phyloP scores from a whole-genome alignment of 2,113 vertebrate genomes.

The Tragelaphus buxtoni region DNA sequence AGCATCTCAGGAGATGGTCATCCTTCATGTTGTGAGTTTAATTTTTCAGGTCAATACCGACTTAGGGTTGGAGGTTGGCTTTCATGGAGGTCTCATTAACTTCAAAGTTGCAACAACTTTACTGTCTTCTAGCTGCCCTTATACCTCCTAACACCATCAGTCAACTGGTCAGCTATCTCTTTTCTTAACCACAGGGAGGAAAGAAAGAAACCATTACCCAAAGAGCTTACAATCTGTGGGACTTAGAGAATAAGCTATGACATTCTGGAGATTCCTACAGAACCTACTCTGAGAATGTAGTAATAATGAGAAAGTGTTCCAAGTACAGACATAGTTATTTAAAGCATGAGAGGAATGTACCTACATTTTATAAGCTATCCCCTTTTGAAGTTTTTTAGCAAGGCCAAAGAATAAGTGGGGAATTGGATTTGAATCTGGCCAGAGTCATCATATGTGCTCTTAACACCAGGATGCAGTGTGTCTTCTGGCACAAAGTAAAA shows the following conservation, averaged over 20 bases:
- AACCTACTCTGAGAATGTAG: background rate
- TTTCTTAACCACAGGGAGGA: background rate
- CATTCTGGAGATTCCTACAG: background rate
- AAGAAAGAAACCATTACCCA: background rate
- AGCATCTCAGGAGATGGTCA: background rate
- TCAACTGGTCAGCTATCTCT: background rate
- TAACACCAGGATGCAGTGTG: background rate
- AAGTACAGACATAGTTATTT: background rate
- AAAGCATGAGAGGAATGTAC: background rate
- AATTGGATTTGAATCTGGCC: background rate
- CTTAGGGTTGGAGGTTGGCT: background rate
- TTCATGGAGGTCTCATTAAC: background rate
- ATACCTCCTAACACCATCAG: background rate
- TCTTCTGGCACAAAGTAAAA: background rate
- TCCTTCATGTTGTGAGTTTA: background rate
- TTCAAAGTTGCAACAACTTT: background rate
- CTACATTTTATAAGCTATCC: background rate
- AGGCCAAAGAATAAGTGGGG: background rate
- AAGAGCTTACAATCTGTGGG: background rate
- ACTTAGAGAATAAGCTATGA: background rate
- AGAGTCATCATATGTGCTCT: background rate
- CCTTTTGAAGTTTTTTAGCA: background rate
- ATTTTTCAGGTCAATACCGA: background rate
- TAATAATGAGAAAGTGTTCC: background rate
- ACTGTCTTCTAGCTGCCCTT: background rate